A percentile compares a stretch with the other conserved stretches of the same genome.
Conservation (phyloP, 1,140 invertebrate species). For the Apis laboriosa region DNA sequence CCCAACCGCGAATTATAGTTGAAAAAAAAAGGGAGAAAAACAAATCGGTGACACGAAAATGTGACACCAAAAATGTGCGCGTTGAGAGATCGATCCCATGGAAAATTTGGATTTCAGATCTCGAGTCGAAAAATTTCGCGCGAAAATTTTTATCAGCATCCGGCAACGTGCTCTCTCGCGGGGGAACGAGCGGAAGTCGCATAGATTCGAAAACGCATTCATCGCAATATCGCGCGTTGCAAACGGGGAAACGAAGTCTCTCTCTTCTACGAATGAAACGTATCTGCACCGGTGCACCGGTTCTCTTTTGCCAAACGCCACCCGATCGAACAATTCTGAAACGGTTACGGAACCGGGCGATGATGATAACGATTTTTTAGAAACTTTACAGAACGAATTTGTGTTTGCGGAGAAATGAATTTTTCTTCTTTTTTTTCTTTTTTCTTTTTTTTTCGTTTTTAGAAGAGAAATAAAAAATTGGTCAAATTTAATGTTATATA, state of each 20-base stretch:
- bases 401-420: no score
- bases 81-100: no score
- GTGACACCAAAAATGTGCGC: no score
- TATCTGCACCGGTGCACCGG: slow-evolving; percentile 30
- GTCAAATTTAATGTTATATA: not conserved
- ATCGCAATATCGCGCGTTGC: slow-evolving; percentile 35
- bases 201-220: slow-evolving; percentile 41
- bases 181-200: slow-evolving; percentile 23
- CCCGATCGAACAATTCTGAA: slow-evolving; percentile 37
- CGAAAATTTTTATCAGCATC: slow-evolving; percentile 18
- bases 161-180: not conserved
- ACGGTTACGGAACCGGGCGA: not conserved
- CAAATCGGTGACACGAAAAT: no score
- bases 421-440: no score
- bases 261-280: slow-evolving; percentile 18
- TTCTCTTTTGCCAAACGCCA: slow-evolving; percentile 2
- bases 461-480: not conserved
- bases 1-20: no score
- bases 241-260: slow-evolving; percentile 19
- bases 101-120: no score
- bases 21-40: not conserved
- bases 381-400: no score
- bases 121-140: not conserved
- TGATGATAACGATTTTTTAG: slow-evolving; percentile 30
- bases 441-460: no score